phyloP scores from a whole-genome alignment of 2,888 invertebrate genomes.

The Drosophila vallismaia region DNA sequence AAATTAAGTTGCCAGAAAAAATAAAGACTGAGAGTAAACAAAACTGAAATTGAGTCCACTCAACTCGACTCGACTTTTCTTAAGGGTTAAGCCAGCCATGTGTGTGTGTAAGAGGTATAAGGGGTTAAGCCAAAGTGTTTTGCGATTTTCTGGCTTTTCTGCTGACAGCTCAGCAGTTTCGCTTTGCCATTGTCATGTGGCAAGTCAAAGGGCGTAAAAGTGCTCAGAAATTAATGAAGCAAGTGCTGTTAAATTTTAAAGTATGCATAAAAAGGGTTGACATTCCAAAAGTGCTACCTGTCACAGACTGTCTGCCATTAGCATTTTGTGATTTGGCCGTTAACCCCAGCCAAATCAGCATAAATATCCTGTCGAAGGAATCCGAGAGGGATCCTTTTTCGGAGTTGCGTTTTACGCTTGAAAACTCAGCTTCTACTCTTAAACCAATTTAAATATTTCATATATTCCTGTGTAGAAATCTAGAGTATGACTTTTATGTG shows the following conservation, averaged over 20 bases:
- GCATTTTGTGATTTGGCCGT: conserved; percentile 21
- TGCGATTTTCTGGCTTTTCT: conserved; percentile 30
- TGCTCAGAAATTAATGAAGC: conserved; percentile 71
- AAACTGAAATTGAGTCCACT: conserved; percentile 32
- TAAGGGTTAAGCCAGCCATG: conserved; percentile 27
- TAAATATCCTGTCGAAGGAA: conserved; percentile 21
- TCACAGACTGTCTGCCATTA: conserved; percentile 30
- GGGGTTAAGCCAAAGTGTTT: conserved; percentile 47
- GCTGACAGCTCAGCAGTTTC: conserved; percentile 17
- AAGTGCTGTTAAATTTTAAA: conserved; percentile 59
- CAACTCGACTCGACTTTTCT: conserved; percentile 8
- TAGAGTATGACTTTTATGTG: background rate
- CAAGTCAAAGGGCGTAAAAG: conserved; percentile 45
- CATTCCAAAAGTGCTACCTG: conserved; percentile 52
- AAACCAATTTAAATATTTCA: conserved; percentile 35
- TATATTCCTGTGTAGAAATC: conserved; percentile 1
- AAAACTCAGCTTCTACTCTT: conserved; percentile 19
- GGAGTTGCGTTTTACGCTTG: conserved; percentile 9
- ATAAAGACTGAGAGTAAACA: conserved; percentile 28
- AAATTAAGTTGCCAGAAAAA: conserved; percentile 50
- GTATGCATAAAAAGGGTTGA: conserved; percentile 62
- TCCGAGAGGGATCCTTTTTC: conserved; percentile 14
- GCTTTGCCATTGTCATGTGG: conserved; percentile 41
- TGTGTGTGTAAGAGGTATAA: conserved; percentile 3
- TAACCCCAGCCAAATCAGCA: conserved; percentile 19